Conservation (phyloP, 2,113 vertebrate species). For the Mesoclemmys tuberculata region DNA sequence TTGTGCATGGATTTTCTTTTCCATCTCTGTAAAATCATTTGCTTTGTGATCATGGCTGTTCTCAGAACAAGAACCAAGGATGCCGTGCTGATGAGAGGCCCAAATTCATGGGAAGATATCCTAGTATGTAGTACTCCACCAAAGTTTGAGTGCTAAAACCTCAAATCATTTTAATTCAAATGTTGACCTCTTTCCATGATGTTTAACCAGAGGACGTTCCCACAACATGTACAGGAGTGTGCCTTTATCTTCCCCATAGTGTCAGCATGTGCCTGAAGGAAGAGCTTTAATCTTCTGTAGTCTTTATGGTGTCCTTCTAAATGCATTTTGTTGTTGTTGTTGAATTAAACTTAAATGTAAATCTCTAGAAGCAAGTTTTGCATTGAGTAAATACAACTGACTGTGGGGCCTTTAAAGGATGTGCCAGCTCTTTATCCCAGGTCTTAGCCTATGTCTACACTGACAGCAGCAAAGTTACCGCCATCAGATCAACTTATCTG, state of each 20-base stretch:
- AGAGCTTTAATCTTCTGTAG: not conserved
- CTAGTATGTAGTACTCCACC: conserved; percentile 47
- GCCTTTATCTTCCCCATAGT: not conserved
- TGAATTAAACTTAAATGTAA: not conserved
- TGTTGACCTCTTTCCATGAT: conserved; percentile 13
- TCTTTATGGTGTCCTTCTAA: not conserved
- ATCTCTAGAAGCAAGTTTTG: not conserved
- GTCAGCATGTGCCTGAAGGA: not conserved
- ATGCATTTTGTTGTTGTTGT: not conserved
- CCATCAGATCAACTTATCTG: too few relatives aligned
- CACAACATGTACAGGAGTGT: accelerated
- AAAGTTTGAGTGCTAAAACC: conserved; percentile 44
- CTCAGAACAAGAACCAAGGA: not conserved
- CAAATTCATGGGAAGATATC: conserved; percentile 51
- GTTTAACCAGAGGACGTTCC: conserved; percentile 36
- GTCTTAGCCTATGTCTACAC: too few relatives aligned
- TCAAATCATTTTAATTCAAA: not conserved
- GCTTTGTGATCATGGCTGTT: conserved; percentile 14
- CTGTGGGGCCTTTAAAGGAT: too few relatives aligned
- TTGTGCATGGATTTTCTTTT: not conserved
- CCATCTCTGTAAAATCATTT: accelerated
- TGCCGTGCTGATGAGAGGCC: not conserved
- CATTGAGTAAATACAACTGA: not conserved
- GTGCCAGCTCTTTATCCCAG: too few relatives aligned
- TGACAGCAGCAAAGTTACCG: too few relatives aligned